Evolutionary conservation across 92 coral and sea anemone species (phyloP).

Genomic region (Epizoanthus ramosus): DNA sequence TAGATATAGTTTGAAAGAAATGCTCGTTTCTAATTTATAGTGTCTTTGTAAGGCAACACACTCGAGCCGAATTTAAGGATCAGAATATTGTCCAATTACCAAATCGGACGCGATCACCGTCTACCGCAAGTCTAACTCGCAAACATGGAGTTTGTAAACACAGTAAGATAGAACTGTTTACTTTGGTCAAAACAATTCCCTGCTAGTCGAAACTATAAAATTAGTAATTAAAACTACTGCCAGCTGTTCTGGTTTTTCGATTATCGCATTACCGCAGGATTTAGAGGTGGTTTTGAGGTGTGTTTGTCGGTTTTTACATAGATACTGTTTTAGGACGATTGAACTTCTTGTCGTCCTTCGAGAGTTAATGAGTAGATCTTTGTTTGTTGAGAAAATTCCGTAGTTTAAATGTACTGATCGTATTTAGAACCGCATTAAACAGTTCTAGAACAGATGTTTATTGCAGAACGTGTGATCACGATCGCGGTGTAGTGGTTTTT

Average conservation of each 20-base stretch:
- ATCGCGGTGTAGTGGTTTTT: neutral
- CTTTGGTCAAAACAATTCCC: slow-evolving; percentile 39
- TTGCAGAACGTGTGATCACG: neutral
- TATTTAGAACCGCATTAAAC: neutral
- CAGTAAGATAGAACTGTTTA: slow-evolving; percentile 25
- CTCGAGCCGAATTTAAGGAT: slow-evolving; percentile 12
- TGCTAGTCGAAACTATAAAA: slow-evolving; percentile 11
- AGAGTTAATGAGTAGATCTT: neutral
- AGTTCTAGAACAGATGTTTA: neutral
- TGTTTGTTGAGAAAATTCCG: slow-evolving; percentile 4
- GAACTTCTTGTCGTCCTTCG: neutral
- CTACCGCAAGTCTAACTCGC: slow-evolving; percentile 23
- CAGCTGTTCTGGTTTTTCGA: slow-evolving; percentile 21
- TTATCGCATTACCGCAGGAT: neutral
- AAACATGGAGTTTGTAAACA: slow-evolving; percentile 41
- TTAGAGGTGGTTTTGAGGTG: neutral
- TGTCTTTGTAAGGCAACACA: slow-evolving; percentile 7
- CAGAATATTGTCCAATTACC: neutral
- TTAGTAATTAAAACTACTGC: slow-evolving; percentile 18
- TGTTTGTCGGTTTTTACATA: neutral
- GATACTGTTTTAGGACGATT: neutral
- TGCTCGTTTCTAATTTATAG: neutral
- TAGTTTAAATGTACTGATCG: neutral
- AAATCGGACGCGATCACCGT: neutral
- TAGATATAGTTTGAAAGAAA: slow-evolving; percentile 2